Evolutionary conservation across 2,797 vertebrate genomes (phyloP), one percentile per base, ranked within the genome.

Genomic region (Crax fasciolata): DNA sequence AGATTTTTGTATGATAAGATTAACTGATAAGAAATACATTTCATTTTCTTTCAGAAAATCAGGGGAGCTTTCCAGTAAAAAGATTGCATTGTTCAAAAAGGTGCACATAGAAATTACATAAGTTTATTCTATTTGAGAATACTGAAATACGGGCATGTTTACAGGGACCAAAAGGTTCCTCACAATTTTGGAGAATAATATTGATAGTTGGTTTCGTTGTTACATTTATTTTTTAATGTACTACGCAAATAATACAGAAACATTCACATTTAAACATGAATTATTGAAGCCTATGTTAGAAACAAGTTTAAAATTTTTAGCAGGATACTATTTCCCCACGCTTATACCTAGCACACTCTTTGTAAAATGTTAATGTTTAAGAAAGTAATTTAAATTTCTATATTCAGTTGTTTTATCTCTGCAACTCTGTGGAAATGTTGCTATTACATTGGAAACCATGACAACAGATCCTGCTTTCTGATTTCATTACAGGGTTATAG

Each of bases 401-500:
- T 65, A 68, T 67, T 76, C 86, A 57, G 55, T 71, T 63, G 38
- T 85, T 95, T 87, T 80, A 74, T 43, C 57, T 84, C 57, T 76
- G 39, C 43, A 86, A 32, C 41, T 90, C 12, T 79, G 70, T 25
- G 18, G 52, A 93, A 83, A 72, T 87, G 57, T 92, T 90, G 63
- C 54, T 77, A 2, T 92, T 93, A 89, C 65, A 83, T 54, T 61
- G 70, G 90, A 93, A 95, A 95, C 84, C 92, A 95, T 93, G 95
- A 90, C 75, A 96, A 96, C 83, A 51, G 82, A 80, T 94, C 78
- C 71, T 39, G 54, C 27, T 68, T 76, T 89, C 84, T 73, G 75
- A 87, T 87, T 94, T 96, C 16, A 65, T 84, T 82, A 77, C 44
- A 82, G 74, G 28, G 28, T 87, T 94, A 48, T 28, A 83, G 35